Base-by-base conservation (phyloP, 1,140 invertebrate species). In the Scaptomyza montana region DNA sequence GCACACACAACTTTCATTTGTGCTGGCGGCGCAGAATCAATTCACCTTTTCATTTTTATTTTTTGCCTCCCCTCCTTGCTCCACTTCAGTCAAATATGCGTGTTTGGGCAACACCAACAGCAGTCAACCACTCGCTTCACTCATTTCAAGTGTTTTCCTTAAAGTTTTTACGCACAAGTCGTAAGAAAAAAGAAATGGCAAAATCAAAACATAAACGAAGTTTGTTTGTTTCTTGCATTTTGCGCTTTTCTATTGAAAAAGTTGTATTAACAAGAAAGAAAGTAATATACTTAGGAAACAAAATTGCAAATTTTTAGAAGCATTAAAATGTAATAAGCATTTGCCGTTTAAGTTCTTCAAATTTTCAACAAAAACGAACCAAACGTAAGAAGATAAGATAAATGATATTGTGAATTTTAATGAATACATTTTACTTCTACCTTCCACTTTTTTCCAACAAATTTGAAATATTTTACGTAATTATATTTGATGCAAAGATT, bases 1-100 rank as follows among this genome's bases (percentile, higher is more conserved):
- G 39, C 65, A 33, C 39, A 50, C 61, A 66, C 71, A 87, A 89
- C 82, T 87, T 87, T 87, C 84, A 82, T 87, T 87, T 87, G 72
- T 78, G 68, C 65, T 65, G 77, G 63, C 80, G 59, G 61, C 74
- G 65, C 78, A 85, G 81, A 85, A 85, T 85, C 74, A 63, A 63
- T 75, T 63, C 59, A 28, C 47, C 46, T 39, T n/a, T 12, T 10
- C 28, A 25, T 25, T 25, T 25, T 25, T 25, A 16, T 16, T 25
- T 4, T 13, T 6, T 55, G 6, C 16, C 25, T 16, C 62, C 50
- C 10, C 30, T 13, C 10, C 28, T 0, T 12, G 19, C 13, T 57
- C 43, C 50, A 28, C 43, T 21, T 12, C 41, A 28, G 39, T 21
- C 51, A 53, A 9, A 49, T 56, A 39, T 69, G 59, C 66, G 57